Conservation (phyloP, 2,113 vertebrate genomes). For the Daubentonia madagascariensis region DNA sequence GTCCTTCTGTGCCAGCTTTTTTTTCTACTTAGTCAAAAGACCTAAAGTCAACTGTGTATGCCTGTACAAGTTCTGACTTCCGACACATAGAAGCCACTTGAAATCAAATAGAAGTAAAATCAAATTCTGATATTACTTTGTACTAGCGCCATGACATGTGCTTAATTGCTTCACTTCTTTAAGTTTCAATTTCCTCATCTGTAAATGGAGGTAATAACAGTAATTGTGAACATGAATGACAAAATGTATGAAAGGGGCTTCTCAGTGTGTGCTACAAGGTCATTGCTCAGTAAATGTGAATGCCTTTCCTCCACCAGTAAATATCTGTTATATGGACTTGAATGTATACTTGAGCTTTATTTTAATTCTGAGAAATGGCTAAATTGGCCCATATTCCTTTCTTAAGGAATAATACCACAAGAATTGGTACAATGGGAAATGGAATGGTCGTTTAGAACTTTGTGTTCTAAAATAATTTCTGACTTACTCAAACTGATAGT, state of each 20-base stretch:
- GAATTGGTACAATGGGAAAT: background rate
- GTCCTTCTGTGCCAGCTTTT: background rate
- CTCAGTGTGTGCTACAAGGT: background rate
- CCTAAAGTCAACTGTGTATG: background rate
- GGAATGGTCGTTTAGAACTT: background rate
- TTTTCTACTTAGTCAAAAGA: background rate
- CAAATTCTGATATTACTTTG: background rate
- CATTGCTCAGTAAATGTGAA: background rate
- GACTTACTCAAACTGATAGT: background rate
- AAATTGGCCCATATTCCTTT: background rate
- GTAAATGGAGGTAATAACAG: background rate
- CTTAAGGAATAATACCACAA: background rate
- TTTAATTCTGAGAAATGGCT: conserved; percentile 23
- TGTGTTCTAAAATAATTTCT: conserved; percentile 3
- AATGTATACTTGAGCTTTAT: background rate
- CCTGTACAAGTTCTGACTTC: background rate
- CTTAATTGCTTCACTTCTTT: background rate
- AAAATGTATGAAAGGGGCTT: background rate
- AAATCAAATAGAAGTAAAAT: background rate
- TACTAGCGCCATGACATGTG: background rate
- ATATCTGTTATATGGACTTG: background rate
- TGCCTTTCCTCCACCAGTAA: background rate
- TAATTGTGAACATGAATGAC: background rate
- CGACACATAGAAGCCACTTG: background rate
- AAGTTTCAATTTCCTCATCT: background rate